Evolutionary conservation across 2,113 vertebrate genomes (phyloP).

Genomic region (Chitala chitala): DNA sequence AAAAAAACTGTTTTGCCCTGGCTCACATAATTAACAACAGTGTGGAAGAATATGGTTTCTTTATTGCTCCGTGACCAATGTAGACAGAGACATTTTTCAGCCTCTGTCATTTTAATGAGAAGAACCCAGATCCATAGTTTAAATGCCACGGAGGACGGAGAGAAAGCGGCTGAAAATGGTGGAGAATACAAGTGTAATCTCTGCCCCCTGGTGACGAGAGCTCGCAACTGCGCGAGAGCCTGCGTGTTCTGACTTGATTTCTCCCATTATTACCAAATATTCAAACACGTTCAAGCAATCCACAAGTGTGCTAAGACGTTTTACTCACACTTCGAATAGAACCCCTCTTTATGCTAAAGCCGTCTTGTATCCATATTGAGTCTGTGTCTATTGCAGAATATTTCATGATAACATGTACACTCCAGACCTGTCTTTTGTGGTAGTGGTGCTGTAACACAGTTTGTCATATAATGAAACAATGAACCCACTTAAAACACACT

Average conservation of each 20-base stretch:
- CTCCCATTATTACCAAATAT: background rate
- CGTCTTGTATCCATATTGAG: too few species aligned
- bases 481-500: background rate
- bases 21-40: constrained; percentile 43
- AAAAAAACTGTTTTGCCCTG: constrained; percentile 34
- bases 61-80: constrained; percentile 44
- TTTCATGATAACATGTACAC: too few species aligned
- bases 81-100: constrained; percentile 44
- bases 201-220: constrained; percentile 58
- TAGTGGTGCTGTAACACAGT: background rate
- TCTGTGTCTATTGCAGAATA: too few species aligned
- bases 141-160: constrained; percentile 30
- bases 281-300: background rate
- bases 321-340: too few species aligned
- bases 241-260: background rate
- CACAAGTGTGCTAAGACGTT: background rate
- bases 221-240: background rate
- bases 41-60: constrained; percentile 32
- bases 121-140: constrained; percentile 33
- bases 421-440: background rate
- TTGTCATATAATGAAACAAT: background rate
- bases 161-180: background rate
- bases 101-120: constrained; percentile 41
- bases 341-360: too few species aligned
- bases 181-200: constrained; percentile 44